Base-by-base conservation (phyloP, 2,888 invertebrate genomes). In the Scaptomyza reducta region DNA sequence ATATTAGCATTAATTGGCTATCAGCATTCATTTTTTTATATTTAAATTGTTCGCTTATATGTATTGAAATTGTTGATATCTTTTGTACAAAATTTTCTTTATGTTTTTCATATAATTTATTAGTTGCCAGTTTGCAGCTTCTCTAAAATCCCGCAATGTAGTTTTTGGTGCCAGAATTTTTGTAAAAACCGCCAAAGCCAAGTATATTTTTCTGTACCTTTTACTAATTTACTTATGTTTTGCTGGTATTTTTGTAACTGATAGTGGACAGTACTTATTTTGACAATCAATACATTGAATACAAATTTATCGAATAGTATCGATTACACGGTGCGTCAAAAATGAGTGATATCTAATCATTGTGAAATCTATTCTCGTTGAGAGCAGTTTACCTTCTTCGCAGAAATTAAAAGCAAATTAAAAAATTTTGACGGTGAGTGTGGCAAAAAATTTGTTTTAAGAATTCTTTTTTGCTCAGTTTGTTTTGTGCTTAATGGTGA, bases 361-460 rank as follows among this genome's bases (percentile, higher is more conserved):
- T 76, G 57, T 61, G 55, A 61, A 71, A 45, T 71, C 45, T 29
- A 49, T 45, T 22, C 31, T 42, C 51, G 45, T 42, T 2, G 44
- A 10, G 42, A 22, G 44, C 47, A 59, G 47, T 13, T 44, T 42
- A 45, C n/a, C n/a, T 22, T 51, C 27, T 75, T 16, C 7, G 58
- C 42, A 11, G 41, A 35, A 33, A 22, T 6, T 29, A 3, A 22
- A 16, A 50, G n/a, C 44, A 1, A 27, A 13, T 1, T 50, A 9
- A 18, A 44, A 9, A 6, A 40, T 69, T 55, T 44, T 44, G 5
- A 67, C 77, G 77, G 74, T 74, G 67, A 76, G 74, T 76, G 77
- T 51, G 18, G 13, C 16, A 31, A 13, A n/a, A 45, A 40, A 55
- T 58, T 51, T 44, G 9, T 58, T 53, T 14, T 10, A 56, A 29